These are phyloP conservation scores for Cichlasoma orientale DNA, from an alignment of 2,797 vertebrate genomes.

Conservation along the genomic window DNA sequence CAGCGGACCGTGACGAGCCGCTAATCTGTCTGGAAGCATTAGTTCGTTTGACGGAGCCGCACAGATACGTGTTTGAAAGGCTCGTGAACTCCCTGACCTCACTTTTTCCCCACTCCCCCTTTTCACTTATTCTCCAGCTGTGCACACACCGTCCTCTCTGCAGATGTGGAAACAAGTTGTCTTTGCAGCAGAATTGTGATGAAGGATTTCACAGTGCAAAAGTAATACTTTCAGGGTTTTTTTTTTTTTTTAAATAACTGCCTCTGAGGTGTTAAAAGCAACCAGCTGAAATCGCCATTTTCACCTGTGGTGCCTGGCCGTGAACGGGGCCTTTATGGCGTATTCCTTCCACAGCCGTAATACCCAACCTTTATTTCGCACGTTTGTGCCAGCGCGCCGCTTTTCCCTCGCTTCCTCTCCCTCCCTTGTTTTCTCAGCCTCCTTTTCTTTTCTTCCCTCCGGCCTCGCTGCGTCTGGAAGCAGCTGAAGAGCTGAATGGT, in stretches of 20 bases:
- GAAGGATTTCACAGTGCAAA: not conserved
- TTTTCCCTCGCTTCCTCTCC: slow-evolving; percentile 38
- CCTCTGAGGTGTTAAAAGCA: not conserved
- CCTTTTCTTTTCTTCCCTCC: slow-evolving; percentile 53
- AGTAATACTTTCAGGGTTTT: not conserved
- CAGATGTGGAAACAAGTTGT: not conserved
- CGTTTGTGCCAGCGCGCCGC: slow-evolving; percentile 42
- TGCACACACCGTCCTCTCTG: not conserved
- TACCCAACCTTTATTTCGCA: slow-evolving; percentile 59
- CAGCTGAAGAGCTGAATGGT: slow-evolving; percentile 66
- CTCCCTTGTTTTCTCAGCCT: slow-evolving; percentile 58
- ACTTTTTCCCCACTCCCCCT: not conserved
- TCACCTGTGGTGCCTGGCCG: slow-evolving; percentile 19
- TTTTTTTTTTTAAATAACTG: not conserved
- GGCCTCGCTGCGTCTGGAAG: slow-evolving; percentile 64
- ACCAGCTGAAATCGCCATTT: not conserved
- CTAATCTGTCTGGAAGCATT: not conserved
- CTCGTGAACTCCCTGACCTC: slow-evolving; percentile 36
- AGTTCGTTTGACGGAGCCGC: not conserved
- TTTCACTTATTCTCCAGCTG: not conserved
- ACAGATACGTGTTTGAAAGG: not conserved
- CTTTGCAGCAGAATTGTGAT: not conserved
- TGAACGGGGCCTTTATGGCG: not conserved
- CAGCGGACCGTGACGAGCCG: not conserved
- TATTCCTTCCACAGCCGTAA: slow-evolving; percentile 34